Evolutionary conservation across 1,140 invertebrate species (phyloP), one percentile per base, ranked within the genome.

Genomic region (Drosophila lini): DNA sequence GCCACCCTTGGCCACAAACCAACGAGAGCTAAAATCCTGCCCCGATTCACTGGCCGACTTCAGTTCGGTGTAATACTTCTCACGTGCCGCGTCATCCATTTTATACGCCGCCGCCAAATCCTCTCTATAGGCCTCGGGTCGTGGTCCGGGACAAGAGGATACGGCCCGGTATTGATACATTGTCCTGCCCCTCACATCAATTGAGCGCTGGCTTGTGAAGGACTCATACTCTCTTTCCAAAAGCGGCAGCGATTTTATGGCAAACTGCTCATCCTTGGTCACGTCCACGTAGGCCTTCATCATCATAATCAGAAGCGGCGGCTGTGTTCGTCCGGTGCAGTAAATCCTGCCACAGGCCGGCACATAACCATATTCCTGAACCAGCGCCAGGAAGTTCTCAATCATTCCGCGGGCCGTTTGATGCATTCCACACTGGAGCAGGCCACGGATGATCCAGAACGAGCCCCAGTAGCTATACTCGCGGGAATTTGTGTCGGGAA

Each of bases 391-490:
- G 67, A 97, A 97, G 86, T 98, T 98, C 36, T 94, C 93, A 6
- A 98, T 93, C 96, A 98, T 98, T 3, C 97, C 97, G 25, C 93
- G 94, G 0, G 96, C 97, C 0, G 97, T 98, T 5, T 86, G 65
- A 15, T 90, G 78, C 97, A 98, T 98, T 83, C 97, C 96, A 0
- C 96, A 97, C 1, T 96, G 91, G 0, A 98, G 92, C 0, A 98
- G 93, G 0, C 97, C 97, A 60, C 96, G 95, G 25, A 98, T 93
- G 15, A 98, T 98, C 97, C 97, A 98, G 86, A 97, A 98, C 0
- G 97, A 97, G 79, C 98, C 97, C 97, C 98, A 98, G 90, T 98
- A 98, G 92, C 98, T 98, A 86, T 98, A 97, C 91, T 97, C 97
- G 2, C 96, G 94, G 91, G 98, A 98, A 52, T 97, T 92, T 3